Conservation (phyloP, 1,140 invertebrate genomes). For the Drosophila pruinosa region DNA sequence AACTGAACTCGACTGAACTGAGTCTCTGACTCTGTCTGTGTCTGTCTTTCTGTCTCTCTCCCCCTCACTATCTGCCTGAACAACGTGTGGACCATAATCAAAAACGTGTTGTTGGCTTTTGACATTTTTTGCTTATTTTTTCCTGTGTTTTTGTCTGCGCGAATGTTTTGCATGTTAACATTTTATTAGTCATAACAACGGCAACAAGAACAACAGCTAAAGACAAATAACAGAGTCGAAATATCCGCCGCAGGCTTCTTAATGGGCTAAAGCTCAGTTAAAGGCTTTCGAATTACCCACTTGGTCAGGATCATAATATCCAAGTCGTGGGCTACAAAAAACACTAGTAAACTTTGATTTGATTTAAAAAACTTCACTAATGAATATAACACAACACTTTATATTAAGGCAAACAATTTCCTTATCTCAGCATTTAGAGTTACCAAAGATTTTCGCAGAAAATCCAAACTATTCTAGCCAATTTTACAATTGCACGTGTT, state of each 20-base stretch:
- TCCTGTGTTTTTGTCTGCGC: conserved; percentile 51
- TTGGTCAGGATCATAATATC: conserved; percentile 38
- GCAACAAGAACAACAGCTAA: conserved; percentile 34
- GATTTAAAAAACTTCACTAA: not conserved
- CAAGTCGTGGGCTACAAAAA: conserved; percentile 29
- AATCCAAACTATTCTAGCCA: not conserved
- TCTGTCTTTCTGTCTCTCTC: not conserved
- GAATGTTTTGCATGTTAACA: conserved; percentile 81
- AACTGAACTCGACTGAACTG: not conserved
- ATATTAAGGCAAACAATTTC: not conserved
- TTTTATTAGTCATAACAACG: conserved; percentile 80
- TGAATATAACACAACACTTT: not conserved
- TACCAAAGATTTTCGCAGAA: not conserved
- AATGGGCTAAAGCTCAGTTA: conserved; percentile 6
- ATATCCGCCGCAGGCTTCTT: conserved; percentile 22
- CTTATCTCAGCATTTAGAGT: not conserved
- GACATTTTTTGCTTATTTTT: conserved; percentile 61
- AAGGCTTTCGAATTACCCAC: not conserved
- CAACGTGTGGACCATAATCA: conserved; percentile 73
- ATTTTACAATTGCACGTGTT: not conserved
- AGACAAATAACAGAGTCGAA: conserved; percentile 32
- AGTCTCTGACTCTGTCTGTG: not conserved
- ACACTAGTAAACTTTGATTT: not conserved
- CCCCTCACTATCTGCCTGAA: not conserved
- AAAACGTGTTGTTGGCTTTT: conserved; percentile 69